phyloP scores from a whole-genome alignment of 23 tunicate genomes.

The Botrylloides violaceus region DNA sequence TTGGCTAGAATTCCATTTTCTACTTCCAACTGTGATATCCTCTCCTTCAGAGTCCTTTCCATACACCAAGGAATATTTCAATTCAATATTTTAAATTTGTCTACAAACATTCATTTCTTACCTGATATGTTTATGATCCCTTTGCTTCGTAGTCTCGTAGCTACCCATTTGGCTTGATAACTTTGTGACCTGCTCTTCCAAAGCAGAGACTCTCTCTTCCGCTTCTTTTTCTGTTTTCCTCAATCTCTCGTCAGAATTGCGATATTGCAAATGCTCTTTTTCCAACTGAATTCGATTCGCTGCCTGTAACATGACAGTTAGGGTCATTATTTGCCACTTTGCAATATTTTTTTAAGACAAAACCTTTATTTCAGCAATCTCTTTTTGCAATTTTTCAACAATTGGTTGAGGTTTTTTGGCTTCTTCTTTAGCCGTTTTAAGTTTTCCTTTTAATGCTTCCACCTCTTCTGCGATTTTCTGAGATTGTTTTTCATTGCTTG shows the following conservation, averaged over 20 bases:
- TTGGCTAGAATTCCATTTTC: conserved; percentile 55
- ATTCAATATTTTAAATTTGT: too few species aligned
- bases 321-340: background rate
- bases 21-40: conserved; percentile 57
- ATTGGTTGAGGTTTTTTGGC: conserved; percentile 73
- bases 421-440: conserved; percentile 47
- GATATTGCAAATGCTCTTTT: conserved; percentile 41
- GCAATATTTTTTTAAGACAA: background rate
- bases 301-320: conserved; percentile 17
- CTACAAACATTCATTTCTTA: too few species aligned
- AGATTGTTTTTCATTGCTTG: conserved; percentile 46
- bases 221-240: conserved; percentile 34
- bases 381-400: conserved; percentile 49
- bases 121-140: conserved; percentile 12
- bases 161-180: conserved; percentile 67
- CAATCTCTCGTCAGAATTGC: conserved; percentile 44
- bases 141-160: conserved; percentile 28
- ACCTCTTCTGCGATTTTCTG: conserved; percentile 45
- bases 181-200: conserved; percentile 57
- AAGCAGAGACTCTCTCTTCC: conserved; percentile 66
- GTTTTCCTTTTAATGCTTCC: conserved; percentile 31
- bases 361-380: conserved; percentile 61
- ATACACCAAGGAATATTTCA: background rate
- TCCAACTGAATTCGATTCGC: conserved; percentile 48
- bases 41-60: conserved; percentile 56